These are phyloP conservation scores for Malurus elegans DNA, from an alignment of 2,113 vertebrate species.

Conservation along the genomic window DNA sequence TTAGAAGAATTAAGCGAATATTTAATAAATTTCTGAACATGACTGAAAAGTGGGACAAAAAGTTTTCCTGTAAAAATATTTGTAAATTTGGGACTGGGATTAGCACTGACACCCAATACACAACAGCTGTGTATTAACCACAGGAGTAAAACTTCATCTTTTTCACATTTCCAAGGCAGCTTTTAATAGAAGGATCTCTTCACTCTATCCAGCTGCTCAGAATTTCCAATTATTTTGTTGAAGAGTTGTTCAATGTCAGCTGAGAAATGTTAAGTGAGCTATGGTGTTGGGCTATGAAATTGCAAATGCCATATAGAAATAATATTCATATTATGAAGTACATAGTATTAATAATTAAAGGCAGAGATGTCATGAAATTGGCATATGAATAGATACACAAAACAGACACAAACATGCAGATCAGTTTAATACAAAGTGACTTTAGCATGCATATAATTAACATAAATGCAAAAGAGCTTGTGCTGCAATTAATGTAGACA, in stretches of 20 bases:
- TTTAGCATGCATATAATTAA: not conserved
- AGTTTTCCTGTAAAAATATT: not conserved
- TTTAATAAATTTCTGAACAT: conserved; percentile 18
- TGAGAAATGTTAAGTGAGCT: not conserved
- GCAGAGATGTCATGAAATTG: not conserved
- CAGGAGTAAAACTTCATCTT: conserved; percentile 8
- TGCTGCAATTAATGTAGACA: not conserved
- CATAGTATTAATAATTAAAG: conserved; percentile 29
- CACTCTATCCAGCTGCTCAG: conserved; percentile 40
- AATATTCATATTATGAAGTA: not conserved
- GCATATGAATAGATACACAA: not conserved
- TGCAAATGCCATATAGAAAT: not conserved
- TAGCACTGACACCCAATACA: not conserved
- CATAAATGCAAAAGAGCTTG: not conserved
- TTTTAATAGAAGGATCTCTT: conserved; percentile 4
- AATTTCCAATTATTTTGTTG: not conserved
- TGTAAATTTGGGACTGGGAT: not conserved
- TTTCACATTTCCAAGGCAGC: conserved; percentile 16
- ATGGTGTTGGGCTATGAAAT: not conserved
- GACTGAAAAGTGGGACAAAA: not conserved
- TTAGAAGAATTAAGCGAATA: not conserved
- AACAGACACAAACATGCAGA: not conserved
- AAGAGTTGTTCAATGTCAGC: not conserved
- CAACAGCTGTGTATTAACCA: not conserved
- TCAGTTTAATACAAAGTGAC: not conserved